phyloP scores from a whole-genome alignment of 2,888 invertebrate species.

The Lepetodrilus schrolli region DNA sequence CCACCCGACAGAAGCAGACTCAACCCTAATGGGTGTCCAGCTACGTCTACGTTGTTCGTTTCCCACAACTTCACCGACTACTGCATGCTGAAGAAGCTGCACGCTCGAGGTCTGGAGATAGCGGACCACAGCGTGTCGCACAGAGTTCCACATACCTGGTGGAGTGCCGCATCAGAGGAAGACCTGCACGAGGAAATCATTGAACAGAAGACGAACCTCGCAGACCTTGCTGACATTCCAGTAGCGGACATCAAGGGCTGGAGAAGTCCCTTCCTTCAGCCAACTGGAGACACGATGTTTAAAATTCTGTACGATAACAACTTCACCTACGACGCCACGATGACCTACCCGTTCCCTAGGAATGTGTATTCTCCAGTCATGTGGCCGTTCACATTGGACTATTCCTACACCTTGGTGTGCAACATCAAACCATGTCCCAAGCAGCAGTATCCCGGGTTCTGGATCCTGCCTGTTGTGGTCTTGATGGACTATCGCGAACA shows the following conservation, averaged over 20 bases:
- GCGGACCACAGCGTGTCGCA: slow-evolving; percentile 66
- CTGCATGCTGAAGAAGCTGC: slow-evolving; percentile 81
- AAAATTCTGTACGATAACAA: slow-evolving; percentile 85
- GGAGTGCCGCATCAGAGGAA: slow-evolving; percentile 78
- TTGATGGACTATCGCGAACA: slow-evolving; percentile 63
- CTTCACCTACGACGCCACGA: slow-evolving; percentile 63
- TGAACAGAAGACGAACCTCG: slow-evolving; percentile 59
- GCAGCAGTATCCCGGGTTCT: slow-evolving; percentile 78
- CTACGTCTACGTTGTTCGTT: slow-evolving; percentile 97
- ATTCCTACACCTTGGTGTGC: slow-evolving; percentile 65
- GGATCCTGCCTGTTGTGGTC: slow-evolving; percentile 81
- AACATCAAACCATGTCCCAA: slow-evolving; percentile 68
- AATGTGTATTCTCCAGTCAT: slow-evolving; percentile 87
- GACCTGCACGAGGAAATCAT: slow-evolving; percentile 59
- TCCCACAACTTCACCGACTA: slow-evolving; percentile 99
- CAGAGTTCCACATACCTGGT: slow-evolving; percentile 78
- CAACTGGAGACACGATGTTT: slow-evolving; percentile 81
- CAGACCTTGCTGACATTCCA: slow-evolving; percentile 75
- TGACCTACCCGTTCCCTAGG: slow-evolving; percentile 85
- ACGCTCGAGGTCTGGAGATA: slow-evolving; percentile 63
- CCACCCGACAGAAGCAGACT: slow-evolving; percentile 53
- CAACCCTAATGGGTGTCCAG: slow-evolving; percentile 82
- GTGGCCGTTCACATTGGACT: slow-evolving; percentile 96
- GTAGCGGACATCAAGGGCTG: slow-evolving; percentile 62
- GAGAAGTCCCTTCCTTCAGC: slow-evolving; percentile 66